A percentile compares a stretch with the other conserved stretches of the same genome.
Conservation (phyloP, 2,888 invertebrate genomes). For the Diabrotica balteata region DNA sequence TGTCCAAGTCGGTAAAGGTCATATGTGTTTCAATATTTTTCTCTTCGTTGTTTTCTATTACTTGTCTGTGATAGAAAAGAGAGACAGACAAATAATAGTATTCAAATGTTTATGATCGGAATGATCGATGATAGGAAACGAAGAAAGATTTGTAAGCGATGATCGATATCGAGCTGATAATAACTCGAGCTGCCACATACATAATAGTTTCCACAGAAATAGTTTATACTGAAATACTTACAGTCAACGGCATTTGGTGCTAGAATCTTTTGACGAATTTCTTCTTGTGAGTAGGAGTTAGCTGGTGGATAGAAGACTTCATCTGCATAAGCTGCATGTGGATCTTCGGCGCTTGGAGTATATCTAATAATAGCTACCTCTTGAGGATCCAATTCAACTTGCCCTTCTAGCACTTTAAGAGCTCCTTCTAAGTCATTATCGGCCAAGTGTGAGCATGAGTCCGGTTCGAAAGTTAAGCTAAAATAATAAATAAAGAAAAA, state of each 20-base stretch:
- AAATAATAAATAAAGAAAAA: not conserved
- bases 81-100: too few relatives aligned
- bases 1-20: too few relatives aligned
- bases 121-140: too few relatives aligned
- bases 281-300: constrained; percentile 56
- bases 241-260: constrained; percentile 59
- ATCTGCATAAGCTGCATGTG: constrained; percentile 76
- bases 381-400: constrained; percentile 67
- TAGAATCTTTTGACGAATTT: constrained; percentile 62
- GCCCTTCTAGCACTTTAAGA: constrained; percentile 62
- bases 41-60: too few relatives aligned
- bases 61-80: too few relatives aligned
- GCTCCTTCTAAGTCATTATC: constrained; percentile 65
- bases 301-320: constrained; percentile 80
- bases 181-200: too few relatives aligned
- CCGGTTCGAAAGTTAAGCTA: constrained; percentile 61
- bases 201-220: too few relatives aligned
- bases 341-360: constrained; percentile 71
- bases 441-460: constrained; percentile 61
- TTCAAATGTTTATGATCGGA: too few relatives aligned
- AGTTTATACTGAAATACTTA: constrained; percentile 22
- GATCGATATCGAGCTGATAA: too few relatives aligned
- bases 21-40: too few relatives aligned
- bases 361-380: constrained; percentile 82
- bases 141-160: too few relatives aligned